A percentile compares a stretch with the other conserved stretches of the same genome.
phyloP scores from a whole-genome alignment of 2,797 vertebrate species.

The Falco concolor region DNA sequence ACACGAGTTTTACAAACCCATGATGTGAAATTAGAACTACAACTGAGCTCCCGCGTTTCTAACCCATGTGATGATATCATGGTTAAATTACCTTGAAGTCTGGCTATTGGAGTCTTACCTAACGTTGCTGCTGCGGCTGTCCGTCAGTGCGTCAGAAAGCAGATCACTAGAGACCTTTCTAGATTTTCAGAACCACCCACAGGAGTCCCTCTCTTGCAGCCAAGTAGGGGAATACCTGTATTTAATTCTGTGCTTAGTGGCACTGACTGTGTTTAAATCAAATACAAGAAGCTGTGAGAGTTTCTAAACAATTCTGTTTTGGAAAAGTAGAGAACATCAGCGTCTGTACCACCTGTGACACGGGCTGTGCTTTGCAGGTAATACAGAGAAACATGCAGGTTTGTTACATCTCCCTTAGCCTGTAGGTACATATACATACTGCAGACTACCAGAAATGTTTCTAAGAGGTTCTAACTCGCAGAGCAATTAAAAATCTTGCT shows the following conservation, averaged over 20 bases:
- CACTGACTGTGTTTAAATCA: background rate
- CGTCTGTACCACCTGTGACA: background rate
- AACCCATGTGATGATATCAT: background rate
- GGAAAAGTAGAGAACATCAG: background rate
- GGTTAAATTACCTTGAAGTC: background rate
- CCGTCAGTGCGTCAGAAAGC: background rate
- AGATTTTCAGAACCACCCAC: background rate
- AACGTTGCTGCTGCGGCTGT: background rate
- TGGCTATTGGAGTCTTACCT: background rate
- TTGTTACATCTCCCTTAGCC: background rate
- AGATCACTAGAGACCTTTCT: background rate
- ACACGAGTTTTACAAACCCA: background rate
- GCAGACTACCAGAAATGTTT: background rate
- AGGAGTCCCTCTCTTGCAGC: background rate
- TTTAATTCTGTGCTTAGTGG: background rate
- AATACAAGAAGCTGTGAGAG: background rate
- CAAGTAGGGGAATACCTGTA: background rate
- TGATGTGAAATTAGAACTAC: background rate
- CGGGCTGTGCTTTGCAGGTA: background rate
- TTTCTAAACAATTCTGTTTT: background rate
- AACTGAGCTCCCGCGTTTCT: background rate
- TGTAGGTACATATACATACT: background rate
- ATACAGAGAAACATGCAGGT: background rate
- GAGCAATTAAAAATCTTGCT: background rate
- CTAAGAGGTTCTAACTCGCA: background rate